A percentile compares a stretch with the other conserved stretches of the same genome.
phyloP scores from a whole-genome alignment of 2,797 vertebrate species.

The Alauda arvensis region DNA sequence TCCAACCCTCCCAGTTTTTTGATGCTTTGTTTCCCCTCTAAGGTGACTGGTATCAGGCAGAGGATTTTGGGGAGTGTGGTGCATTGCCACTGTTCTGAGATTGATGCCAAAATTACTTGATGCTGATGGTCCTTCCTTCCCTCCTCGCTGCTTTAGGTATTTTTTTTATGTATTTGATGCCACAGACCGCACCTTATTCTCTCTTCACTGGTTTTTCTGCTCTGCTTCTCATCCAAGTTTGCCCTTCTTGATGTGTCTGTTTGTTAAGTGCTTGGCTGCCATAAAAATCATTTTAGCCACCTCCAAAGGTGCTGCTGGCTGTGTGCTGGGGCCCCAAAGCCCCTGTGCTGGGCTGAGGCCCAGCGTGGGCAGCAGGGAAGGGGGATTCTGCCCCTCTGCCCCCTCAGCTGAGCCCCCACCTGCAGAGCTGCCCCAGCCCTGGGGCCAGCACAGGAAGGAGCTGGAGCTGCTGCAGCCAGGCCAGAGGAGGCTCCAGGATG shows the following conservation, averaged over 20 bases:
- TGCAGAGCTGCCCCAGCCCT: not conserved
- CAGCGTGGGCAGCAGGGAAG: not conserved
- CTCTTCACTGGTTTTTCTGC: not conserved
- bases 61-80: not conserved
- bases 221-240: not conserved
- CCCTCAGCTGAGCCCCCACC: not conserved
- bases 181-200: not conserved
- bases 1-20: not conserved
- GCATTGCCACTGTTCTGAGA: accelerated
- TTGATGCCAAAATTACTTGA: not conserved
- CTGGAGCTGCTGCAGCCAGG: not conserved
- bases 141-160: not conserved
- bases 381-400: not conserved
- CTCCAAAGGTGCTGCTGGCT: not conserved
- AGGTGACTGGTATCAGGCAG: not conserved
- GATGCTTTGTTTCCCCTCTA: accelerated
- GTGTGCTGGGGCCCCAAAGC: not conserved
- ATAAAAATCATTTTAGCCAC: not conserved
- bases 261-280: not conserved
- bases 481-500: not conserved
- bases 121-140: not conserved
- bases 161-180: not conserved
- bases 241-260: not conserved
- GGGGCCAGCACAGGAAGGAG: not conserved
- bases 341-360: not conserved